These are phyloP conservation scores for Mythimna ferrago DNA, from an alignment of 2,888 invertebrate genomes.

Conservation along the genomic window DNA sequence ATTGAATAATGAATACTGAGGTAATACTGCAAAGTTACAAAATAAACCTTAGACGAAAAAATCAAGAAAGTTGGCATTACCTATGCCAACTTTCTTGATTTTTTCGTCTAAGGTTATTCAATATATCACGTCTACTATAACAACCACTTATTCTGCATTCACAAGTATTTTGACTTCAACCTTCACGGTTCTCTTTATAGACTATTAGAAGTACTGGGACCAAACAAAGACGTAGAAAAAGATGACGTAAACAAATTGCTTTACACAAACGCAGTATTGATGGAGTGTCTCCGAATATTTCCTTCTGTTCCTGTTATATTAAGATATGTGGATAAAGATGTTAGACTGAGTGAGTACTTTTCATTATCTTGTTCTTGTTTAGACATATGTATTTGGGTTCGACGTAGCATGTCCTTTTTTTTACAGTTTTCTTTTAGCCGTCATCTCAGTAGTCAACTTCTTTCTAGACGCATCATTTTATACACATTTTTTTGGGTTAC, in stretches of 20 bases:
- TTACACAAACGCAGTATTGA: constrained; percentile 31
- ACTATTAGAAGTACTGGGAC: constrained; percentile 30
- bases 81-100: no score
- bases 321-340: constrained; percentile 9
- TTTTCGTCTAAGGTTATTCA: no score
- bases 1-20: no score
- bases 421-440: background rate
- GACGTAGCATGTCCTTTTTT: background rate
- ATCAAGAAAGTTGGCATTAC: no score
- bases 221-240: constrained; percentile 31
- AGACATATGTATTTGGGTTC: background rate
- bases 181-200: background rate
- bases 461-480: no score
- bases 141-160: background rate
- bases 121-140: no score
- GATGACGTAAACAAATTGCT: constrained; percentile 27
- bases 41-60: no score
- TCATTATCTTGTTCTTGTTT: no score
- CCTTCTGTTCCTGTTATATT: constrained; percentile 10
- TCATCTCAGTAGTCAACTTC: background rate
- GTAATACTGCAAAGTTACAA: no score
- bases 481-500: background rate
- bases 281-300: constrained; percentile 21
- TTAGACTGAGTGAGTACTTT: constrained; percentile 12
- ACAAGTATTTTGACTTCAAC: background rate